Conservation (phyloP, 2,888 invertebrate species). For the Mycalesis mineus region DNA sequence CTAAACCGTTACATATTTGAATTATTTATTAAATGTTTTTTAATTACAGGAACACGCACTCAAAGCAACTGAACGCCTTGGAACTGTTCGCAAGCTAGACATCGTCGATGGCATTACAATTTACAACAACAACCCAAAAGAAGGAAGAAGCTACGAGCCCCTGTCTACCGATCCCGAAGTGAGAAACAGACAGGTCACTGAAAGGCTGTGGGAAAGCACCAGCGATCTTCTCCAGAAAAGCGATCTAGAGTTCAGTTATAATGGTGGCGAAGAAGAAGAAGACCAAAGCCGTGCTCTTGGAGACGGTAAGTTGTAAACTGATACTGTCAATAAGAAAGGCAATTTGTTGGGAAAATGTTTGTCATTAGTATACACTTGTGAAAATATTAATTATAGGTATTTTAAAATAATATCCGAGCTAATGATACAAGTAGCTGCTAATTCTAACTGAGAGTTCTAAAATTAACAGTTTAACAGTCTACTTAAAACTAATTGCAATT, state of each 20-base stretch:
- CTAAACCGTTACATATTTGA: too few species aligned
- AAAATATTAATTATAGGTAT: too few species aligned
- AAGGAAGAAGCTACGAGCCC: slow-evolving; percentile 54
- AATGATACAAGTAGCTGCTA: too few species aligned
- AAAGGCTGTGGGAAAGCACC: slow-evolving; percentile 58
- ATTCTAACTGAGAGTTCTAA: too few species aligned
- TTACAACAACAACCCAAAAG: slow-evolving; percentile 55
- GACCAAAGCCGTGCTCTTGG: slow-evolving; percentile 54
- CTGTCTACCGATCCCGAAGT: slow-evolving; percentile 51
- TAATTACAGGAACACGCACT: slow-evolving; percentile 61
- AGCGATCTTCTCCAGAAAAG: slow-evolving; percentile 53
- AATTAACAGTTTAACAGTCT: too few species aligned
- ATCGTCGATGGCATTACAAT: slow-evolving; percentile 60
- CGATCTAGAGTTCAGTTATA: slow-evolving; percentile 60
- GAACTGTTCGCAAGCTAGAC: slow-evolving; percentile 53
- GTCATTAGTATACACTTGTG: too few species aligned
- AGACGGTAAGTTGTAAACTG: slow-evolving; percentile 40
- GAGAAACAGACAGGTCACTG: slow-evolving; percentile 54
- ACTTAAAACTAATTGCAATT: too few species aligned
- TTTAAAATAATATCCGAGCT: too few species aligned
- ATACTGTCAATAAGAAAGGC: neutral
- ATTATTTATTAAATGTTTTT: neutral
- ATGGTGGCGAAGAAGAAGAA: slow-evolving; percentile 47
- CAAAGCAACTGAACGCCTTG: slow-evolving; percentile 56
- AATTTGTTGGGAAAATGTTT: neutral